Evolutionary conservation across 2,888 invertebrate species (phyloP).

Genomic region (Auanema freiburgensis): DNA sequence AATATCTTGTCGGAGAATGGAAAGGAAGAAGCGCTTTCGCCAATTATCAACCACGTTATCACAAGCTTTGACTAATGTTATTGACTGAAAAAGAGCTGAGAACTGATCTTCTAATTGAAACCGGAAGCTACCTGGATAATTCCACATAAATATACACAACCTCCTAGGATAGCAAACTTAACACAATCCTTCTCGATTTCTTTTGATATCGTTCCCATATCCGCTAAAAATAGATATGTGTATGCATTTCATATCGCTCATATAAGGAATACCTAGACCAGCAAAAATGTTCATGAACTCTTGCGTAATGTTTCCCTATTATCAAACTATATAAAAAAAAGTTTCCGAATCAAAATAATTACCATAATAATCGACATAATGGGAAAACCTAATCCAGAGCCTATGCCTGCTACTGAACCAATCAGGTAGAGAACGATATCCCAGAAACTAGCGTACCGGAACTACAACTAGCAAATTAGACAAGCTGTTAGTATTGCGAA

Average conservation of each 20-base stretch:
- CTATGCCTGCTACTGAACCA: background rate
- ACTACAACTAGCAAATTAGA: background rate
- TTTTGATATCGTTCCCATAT: background rate
- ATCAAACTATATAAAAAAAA: background rate
- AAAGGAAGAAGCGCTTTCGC: too few relatives aligned
- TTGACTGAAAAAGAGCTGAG: too few relatives aligned
- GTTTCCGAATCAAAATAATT: too few relatives aligned
- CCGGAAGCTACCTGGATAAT: constrained; percentile 4
- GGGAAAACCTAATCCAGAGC: background rate
- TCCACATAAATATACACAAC: background rate
- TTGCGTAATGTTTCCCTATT: background rate
- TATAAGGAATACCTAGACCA: background rate
- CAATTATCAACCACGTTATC: too few relatives aligned
- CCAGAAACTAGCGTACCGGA: background rate
- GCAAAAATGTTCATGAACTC: background rate
- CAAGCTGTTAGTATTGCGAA: too few relatives aligned
- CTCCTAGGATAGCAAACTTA: background rate
- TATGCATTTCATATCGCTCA: too few relatives aligned
- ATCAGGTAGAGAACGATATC: background rate
- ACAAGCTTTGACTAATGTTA: too few relatives aligned
- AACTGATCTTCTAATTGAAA: too few relatives aligned
- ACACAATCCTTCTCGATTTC: background rate
- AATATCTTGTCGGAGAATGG: too few relatives aligned
- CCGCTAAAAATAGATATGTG: background rate
- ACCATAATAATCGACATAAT: constrained; percentile 2